Evolutionary conservation across 2,113 vertebrate species (phyloP).

Genomic region (Sapajus apella): DNA sequence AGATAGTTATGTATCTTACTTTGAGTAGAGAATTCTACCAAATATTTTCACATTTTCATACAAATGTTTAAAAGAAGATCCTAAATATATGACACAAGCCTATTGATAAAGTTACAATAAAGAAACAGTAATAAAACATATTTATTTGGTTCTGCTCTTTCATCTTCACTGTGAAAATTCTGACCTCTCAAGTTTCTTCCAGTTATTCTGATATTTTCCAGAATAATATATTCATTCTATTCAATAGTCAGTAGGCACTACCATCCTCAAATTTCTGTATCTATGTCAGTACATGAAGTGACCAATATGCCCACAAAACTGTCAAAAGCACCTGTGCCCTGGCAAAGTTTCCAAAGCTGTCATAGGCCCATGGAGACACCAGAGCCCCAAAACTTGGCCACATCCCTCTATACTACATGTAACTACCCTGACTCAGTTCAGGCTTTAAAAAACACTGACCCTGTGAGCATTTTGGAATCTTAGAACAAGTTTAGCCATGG

Average conservation of each 20-base stretch:
- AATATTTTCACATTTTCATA: neutral
- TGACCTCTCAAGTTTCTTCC: neutral
- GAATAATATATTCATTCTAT: neutral
- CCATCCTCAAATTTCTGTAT: neutral
- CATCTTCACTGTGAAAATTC: neutral
- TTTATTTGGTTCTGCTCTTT: neutral
- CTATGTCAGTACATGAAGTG: neutral
- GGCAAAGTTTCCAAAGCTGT: neutral
- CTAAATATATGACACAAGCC: neutral
- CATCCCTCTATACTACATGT: neutral
- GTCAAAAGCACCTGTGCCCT: rapidly evolving
- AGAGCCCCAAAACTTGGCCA: neutral
- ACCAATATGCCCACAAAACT: neutral
- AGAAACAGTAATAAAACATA: neutral
- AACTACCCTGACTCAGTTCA: neutral
- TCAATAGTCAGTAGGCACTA: neutral
- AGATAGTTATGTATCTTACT: neutral
- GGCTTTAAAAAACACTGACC: neutral
- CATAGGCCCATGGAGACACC: neutral
- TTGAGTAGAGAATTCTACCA: neutral
- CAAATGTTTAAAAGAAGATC: neutral
- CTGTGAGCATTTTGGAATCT: neutral
- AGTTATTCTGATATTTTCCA: neutral
- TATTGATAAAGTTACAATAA: neutral
- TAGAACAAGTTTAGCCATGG: neutral